phyloP scores from a whole-genome alignment of 2,888 invertebrate genomes.

The Eupithecia dodoneata region DNA sequence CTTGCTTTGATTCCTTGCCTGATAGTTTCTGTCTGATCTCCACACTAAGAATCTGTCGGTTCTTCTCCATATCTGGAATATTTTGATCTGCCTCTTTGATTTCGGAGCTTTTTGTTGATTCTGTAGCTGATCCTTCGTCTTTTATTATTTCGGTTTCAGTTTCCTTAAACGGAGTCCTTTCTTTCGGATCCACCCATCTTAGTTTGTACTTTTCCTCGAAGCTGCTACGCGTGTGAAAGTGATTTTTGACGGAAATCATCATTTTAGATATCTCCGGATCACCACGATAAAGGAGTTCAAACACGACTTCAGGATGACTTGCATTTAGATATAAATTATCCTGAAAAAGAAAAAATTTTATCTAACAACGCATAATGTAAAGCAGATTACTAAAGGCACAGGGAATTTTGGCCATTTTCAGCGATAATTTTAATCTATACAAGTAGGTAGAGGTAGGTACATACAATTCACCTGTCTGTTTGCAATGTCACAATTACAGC shows the following conservation, averaged over 20 bases:
- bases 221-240: conserved; percentile 21
- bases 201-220: conserved; percentile 28
- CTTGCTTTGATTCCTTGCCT: too few relatives aligned
- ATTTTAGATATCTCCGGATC: not conserved
- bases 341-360: not conserved
- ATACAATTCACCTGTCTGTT: too few relatives aligned
- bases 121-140: not conserved
- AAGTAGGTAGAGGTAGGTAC: too few relatives aligned
- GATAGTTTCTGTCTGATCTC: too few relatives aligned
- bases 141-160: not conserved
- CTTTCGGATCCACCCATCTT: conserved; percentile 60
- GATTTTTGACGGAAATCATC: not conserved
- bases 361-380: not conserved
- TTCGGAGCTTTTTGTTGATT: not conserved
- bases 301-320: not conserved
- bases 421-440: too few relatives aligned
- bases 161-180: not conserved
- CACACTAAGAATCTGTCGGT: not conserved
- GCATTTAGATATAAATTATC: not conserved
- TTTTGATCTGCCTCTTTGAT: not conserved
- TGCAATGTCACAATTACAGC: too few relatives aligned
- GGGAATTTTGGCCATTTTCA: too few relatives aligned
- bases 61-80: not conserved
- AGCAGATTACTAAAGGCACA: too few relatives aligned
- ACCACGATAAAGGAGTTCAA: not conserved